A percentile compares a stretch with the other conserved stretches of the same genome.
Conservation (phyloP, 2,113 vertebrate genomes). For the Ptychochromis oligacanthus region DNA sequence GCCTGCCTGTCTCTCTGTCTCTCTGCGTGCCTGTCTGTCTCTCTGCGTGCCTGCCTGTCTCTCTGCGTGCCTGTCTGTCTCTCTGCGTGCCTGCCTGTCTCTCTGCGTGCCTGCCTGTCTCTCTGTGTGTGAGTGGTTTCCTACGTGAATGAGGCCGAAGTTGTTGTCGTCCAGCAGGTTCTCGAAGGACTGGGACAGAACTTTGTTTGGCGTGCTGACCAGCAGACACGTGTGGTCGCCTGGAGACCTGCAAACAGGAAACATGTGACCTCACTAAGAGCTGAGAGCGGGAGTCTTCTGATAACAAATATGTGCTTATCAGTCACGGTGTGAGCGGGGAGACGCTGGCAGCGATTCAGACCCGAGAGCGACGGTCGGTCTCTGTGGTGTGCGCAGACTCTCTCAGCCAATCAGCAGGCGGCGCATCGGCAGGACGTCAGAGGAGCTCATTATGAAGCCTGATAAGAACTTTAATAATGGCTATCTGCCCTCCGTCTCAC, state of each 20-base stretch:
- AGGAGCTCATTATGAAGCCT: not conserved
- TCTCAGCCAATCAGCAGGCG: not conserved
- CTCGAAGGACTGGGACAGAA: conserved; percentile 96
- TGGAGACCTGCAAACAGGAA: conserved; percentile 78
- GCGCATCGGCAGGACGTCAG: not conserved
- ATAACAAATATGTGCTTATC: not conserved
- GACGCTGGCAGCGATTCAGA: not conserved
- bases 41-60: too few species aligned
- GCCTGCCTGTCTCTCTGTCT: too few species aligned
- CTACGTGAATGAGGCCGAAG: conserved; percentile 88
- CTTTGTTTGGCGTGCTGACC: conserved; percentile 88
- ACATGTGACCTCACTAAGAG: not conserved
- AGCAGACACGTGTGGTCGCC: conserved; percentile 84
- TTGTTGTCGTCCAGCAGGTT: conserved; percentile 94
- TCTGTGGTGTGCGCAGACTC: not conserved
- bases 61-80: too few species aligned
- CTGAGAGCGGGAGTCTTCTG: not conserved
- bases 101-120: too few species aligned
- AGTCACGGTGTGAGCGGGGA: not conserved
- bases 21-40: too few species aligned
- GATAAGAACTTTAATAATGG: conserved; percentile 96
- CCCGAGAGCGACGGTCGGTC: too few species aligned
- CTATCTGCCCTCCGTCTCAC: conserved; percentile 77
- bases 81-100: too few species aligned
- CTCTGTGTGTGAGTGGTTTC: conserved; percentile 30